Conservation (phyloP, 2,888 invertebrate species). For the Clistopyga incitator region DNA sequence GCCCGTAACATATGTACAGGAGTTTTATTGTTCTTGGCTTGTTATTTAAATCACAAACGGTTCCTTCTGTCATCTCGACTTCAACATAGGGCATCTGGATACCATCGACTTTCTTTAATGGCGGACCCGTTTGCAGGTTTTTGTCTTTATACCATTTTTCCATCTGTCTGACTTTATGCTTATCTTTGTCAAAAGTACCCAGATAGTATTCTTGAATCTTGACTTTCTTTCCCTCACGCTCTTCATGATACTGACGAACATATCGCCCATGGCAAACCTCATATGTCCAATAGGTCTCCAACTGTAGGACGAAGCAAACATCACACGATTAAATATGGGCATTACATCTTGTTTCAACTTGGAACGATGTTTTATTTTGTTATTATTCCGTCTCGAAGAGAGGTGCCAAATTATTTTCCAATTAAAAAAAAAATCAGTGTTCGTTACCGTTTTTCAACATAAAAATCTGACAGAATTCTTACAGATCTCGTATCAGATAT, state of each 20-base stretch:
- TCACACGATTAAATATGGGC: not conserved
- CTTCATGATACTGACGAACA: conserved; percentile 98
- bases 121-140: conserved; percentile 84
- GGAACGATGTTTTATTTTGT: no score
- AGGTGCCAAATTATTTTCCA: no score
- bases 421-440: no score
- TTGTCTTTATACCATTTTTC: conserved; percentile 86
- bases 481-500: no score
- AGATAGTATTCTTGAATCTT: conserved; percentile 94
- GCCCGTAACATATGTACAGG: conserved; percentile 94
- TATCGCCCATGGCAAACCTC: conserved; percentile 97
- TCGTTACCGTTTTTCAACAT: no score
- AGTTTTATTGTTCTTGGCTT: conserved; percentile 93
- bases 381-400: no score
- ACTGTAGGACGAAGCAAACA: conserved; percentile 77
- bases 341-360: no score
- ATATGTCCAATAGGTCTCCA: conserved; percentile 98
- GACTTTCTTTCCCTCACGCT: conserved; percentile 94
- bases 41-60: conserved; percentile 95
- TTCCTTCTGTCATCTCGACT: conserved; percentile 95
- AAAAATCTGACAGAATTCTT: no score
- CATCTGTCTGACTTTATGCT: conserved; percentile 86
- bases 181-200: conserved; percentile 90
- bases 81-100: conserved; percentile 94
- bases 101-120: conserved; percentile 93